These are phyloP conservation scores for Pseudomyrmex gracilis DNA, from an alignment of 1,140 invertebrate genomes.

Conservation along the genomic window DNA sequence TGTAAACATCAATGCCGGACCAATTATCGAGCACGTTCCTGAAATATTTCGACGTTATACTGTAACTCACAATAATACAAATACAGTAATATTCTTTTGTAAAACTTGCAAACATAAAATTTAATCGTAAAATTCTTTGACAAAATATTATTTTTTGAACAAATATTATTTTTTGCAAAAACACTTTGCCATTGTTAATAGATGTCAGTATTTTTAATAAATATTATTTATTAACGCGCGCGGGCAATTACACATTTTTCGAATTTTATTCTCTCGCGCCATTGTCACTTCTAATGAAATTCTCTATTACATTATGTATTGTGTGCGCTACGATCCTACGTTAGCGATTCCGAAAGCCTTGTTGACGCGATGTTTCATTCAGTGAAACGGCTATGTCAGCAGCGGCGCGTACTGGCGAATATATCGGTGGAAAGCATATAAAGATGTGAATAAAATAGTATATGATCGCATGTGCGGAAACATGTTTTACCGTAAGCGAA, in stretches of 20 bases:
- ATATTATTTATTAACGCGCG: neutral
- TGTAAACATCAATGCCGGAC: constrained; percentile 9
- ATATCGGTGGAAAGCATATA: constrained; percentile 30
- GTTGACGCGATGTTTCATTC: constrained; percentile 48
- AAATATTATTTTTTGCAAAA: neutral
- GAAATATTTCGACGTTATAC: neutral
- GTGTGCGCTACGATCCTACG: constrained; percentile 11
- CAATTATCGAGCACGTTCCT: constrained; percentile 21
- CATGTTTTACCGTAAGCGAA: neutral
- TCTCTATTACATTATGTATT: constrained; percentile 42
- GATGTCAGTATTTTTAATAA: neutral
- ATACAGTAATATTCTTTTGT: neutral
- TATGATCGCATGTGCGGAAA: neutral
- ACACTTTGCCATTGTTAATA: neutral
- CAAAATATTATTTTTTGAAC: neutral
- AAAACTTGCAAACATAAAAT: neutral
- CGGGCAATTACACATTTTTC: neutral
- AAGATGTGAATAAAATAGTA: constrained; percentile 58
- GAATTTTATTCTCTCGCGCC: neutral
- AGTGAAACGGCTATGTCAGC: constrained; percentile 28
- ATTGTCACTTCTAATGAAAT: constrained; percentile 37
- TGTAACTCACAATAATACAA: neutral
- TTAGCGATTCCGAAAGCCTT: constrained; percentile 15
- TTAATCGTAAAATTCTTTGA: too few species aligned
- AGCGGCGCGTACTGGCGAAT: neutral